phyloP scores from a whole-genome alignment of 1,140 invertebrate species.

The Antheraea mylitta region DNA sequence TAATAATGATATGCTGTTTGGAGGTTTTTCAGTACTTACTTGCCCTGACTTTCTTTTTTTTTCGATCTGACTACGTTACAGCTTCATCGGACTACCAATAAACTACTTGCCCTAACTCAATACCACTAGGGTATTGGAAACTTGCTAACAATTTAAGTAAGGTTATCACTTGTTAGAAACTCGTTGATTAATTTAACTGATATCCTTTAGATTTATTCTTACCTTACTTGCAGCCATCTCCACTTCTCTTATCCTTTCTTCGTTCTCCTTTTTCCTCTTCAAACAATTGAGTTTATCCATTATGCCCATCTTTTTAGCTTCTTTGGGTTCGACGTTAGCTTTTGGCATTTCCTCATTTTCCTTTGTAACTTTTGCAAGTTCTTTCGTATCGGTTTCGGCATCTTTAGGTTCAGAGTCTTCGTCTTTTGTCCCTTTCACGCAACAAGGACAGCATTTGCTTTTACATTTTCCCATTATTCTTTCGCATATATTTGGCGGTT shows the following conservation, averaged over 20 bases:
- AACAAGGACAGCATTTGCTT: conserved; percentile 58
- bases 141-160: no score
- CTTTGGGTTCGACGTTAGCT: conserved; percentile 13
- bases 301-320: conserved; percentile 35
- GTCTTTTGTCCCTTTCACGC: conserved; percentile 42
- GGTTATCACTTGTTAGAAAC: no score
- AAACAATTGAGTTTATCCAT: conserved; percentile 59
- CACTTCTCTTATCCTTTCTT: conserved; percentile 39
- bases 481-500: conserved; percentile 54
- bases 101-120: no score
- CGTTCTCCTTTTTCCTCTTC: conserved; percentile 52
- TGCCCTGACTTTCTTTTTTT: no score
- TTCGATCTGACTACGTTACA: no score
- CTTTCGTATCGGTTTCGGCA: conserved; percentile 11
- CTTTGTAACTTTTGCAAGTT: conserved; percentile 24
- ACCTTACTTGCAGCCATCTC: conserved; percentile 65
- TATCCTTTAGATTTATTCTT: conserved; percentile 22
- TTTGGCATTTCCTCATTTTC: conserved; percentile 35
- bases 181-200: neutral
- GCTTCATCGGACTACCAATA: no score
- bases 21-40: no score
- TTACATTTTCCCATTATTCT: conserved; percentile 63
- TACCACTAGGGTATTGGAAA: no score
- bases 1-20: no score
- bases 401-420: conserved; percentile 31